phyloP scores from a whole-genome alignment of 2,113 vertebrate genomes.

The Myotis brandtii region DNA sequence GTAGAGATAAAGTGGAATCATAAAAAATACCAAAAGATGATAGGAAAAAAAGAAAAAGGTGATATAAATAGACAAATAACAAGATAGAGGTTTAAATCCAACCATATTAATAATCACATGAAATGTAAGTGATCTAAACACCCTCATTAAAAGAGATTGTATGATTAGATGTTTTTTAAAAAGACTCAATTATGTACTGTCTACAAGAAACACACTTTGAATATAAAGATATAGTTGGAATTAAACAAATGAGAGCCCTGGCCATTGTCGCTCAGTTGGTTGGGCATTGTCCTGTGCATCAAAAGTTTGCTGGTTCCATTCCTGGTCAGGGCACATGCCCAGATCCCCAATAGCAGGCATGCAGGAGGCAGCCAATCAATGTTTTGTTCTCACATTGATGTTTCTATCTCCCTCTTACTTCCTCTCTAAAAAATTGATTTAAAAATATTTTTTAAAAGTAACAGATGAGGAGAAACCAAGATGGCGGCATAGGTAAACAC shows the following conservation, averaged over 20 bases:
- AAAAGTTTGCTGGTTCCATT: background rate
- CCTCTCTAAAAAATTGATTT: too few species aligned
- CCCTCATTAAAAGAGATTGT: background rate
- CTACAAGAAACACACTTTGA: background rate
- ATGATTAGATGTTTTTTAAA: background rate
- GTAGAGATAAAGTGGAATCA: background rate
- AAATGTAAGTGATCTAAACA: background rate
- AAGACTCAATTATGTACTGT: background rate
- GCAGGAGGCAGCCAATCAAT: too few species aligned
- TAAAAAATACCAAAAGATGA: background rate
- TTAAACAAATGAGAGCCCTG: background rate
- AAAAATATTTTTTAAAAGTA: too few species aligned
- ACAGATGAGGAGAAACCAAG: too few species aligned
- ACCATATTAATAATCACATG: background rate
- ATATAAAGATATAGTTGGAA: background rate
- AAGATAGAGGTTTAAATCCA: background rate
- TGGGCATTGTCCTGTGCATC: too few species aligned
- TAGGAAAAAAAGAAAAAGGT: background rate
- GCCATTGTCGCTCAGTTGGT: too few species aligned
- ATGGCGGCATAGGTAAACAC: too few species aligned
- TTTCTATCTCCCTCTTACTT: too few species aligned
- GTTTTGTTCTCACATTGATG: too few species aligned
- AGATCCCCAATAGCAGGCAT: background rate
- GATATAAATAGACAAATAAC: background rate
- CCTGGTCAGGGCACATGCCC: too few species aligned